Conservation (phyloP, 2,797 vertebrate genomes). For the Melanotaenia maccullochi region DNA sequence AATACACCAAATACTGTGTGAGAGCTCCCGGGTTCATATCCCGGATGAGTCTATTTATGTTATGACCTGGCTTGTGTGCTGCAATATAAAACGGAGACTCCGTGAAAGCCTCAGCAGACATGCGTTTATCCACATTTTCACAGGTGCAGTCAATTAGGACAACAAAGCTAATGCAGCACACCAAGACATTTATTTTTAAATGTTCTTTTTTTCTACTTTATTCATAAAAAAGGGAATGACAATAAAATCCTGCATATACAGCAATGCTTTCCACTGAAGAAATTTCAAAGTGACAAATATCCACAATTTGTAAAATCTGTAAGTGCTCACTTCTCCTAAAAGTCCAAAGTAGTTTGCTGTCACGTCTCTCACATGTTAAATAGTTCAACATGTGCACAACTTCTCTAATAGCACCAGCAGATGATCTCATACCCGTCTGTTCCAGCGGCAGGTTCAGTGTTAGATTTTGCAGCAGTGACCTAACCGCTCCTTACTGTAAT, state of each 20-base stretch:
- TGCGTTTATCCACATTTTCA: not conserved
- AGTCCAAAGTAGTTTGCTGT: not conserved
- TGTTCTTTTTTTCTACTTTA: not conserved
- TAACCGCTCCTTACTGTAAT: not conserved
- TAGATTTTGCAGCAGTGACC: not conserved
- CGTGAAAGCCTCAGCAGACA: not conserved
- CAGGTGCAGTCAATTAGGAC: not conserved
- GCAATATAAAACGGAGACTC: not conserved
- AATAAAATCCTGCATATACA: not conserved
- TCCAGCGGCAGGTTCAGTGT: not conserved
- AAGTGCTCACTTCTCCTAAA: not conserved
- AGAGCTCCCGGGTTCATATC: not conserved
- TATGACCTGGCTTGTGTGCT: not conserved
- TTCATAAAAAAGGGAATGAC: not conserved
- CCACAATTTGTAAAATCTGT: not conserved
- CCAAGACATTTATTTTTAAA: not conserved
- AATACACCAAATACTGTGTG: not conserved
- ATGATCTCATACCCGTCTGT: not conserved
- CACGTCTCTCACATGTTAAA: not conserved
- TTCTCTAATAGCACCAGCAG: not conserved
- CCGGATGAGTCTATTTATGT: not conserved
- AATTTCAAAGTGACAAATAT: not conserved
- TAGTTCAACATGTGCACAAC: not conserved
- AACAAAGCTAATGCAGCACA: not conserved
- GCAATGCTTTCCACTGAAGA: not conserved